Percentiles rank a stretch among this genome's conserved stretches.
Evolutionary conservation across 37 sponge, comb jelly and placozoan genomes (phyloP).

Genomic region (Geodia barretti): DNA sequence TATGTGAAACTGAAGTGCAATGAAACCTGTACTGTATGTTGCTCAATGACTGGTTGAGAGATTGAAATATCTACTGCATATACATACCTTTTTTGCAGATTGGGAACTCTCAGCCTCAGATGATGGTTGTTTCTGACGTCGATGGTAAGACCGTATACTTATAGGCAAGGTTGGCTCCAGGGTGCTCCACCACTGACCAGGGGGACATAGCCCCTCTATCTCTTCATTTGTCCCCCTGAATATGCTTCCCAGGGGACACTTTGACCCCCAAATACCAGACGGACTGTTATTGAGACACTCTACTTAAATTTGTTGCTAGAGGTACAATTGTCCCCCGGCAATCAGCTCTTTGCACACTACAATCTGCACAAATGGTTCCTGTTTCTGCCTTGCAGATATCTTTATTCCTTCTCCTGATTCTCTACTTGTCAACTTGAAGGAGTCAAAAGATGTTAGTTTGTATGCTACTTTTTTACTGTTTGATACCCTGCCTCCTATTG

Average conservation of each 20-base stretch:
- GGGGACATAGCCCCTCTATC: too few species aligned
- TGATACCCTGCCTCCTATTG: too few species aligned
- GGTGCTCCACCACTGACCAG: too few species aligned
- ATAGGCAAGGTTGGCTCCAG: too few species aligned
- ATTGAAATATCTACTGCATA: too few species aligned
- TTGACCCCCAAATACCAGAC: too few species aligned
- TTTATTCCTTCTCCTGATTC: conserved; percentile 92
- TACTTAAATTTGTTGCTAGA: not conserved
- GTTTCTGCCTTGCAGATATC: conserved; percentile 52
- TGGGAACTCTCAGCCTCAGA: conserved; percentile 84
- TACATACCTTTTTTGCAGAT: conserved; percentile 23
- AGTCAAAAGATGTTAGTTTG: conserved; percentile 78
- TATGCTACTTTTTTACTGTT: too few species aligned
- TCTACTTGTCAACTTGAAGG: conserved; percentile 89
- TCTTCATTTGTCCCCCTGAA: not conserved
- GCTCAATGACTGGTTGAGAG: too few species aligned
- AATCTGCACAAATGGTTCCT: not conserved
- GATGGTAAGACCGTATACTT: too few species aligned
- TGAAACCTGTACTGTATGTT: too few species aligned
- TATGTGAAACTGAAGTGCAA: too few species aligned
- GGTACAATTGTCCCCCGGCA: not conserved
- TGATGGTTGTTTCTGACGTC: conserved; percentile 87
- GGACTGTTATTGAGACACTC: not conserved
- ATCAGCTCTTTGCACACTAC: not conserved
- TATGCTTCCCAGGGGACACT: not conserved